phyloP scores from a whole-genome alignment of 2,797 vertebrate genomes.

The Danio albolineatus region DNA sequence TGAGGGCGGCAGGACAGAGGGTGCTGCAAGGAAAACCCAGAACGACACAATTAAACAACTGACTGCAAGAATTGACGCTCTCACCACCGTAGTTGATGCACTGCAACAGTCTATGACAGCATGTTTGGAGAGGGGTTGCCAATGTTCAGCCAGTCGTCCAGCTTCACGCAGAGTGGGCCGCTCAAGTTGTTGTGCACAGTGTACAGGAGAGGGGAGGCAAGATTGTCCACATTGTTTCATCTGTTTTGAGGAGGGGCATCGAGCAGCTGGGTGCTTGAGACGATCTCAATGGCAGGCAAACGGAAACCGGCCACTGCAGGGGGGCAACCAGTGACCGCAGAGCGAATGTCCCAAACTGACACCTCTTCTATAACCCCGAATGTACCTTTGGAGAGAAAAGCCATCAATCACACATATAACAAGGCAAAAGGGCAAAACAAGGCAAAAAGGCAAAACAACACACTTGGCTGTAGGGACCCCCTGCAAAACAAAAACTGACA shows the following conservation, averaged over 20 bases:
- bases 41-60: too few relatives aligned
- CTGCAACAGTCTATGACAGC: background rate
- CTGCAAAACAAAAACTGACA: background rate
- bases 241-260: background rate
- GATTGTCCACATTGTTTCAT: conserved; percentile 6
- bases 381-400: background rate
- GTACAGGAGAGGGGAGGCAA: conserved; percentile 11
- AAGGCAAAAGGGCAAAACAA: too few relatives aligned
- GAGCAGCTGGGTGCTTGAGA: conserved; percentile 1
- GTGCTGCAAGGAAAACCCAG: too few relatives aligned
- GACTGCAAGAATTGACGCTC: too few relatives aligned
- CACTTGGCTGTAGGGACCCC: background rate
- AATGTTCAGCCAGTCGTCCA: background rate
- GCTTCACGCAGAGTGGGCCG: background rate
- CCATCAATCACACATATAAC: background rate
- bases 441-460: too few relatives aligned
- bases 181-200: background rate
- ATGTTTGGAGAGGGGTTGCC: background rate
- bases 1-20: too few relatives aligned
- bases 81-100: background rate
- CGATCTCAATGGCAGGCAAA: conserved; percentile 7
- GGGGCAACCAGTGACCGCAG: conserved; percentile 12
- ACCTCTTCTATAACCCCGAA: background rate
- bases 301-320: background rate
- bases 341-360: conserved; percentile 1